Percentiles rank a stretch among this genome's conserved stretches.
phyloP scores from a whole-genome alignment of 2,113 vertebrate genomes.

The Cottus gobio region DNA sequence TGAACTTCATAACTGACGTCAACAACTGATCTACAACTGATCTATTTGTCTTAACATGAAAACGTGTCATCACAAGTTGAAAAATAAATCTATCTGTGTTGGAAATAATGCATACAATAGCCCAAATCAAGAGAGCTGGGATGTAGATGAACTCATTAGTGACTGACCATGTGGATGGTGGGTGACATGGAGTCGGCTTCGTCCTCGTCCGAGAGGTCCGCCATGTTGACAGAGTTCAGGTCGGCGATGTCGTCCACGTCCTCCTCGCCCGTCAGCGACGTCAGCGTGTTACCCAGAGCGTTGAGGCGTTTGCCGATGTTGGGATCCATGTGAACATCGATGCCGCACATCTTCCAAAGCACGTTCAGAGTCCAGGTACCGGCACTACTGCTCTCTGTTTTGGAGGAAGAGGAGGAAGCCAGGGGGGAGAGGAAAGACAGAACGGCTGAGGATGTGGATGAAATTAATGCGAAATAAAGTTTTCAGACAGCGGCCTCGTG shows the following conservation, averaged over 20 bases:
- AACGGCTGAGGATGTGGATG: neutral
- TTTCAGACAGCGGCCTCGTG: constrained; percentile 20
- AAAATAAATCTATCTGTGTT: neutral
- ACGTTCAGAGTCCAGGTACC: constrained; percentile 98
- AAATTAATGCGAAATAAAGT: constrained; percentile 35
- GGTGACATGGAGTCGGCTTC: constrained; percentile 93
- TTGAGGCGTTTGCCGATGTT: constrained; percentile 98
- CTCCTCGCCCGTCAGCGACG: constrained; percentile 96
- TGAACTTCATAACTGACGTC: neutral
- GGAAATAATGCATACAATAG: neutral
- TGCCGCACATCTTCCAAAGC: constrained; percentile 99
- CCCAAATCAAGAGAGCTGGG: neutral
- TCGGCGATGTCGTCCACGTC: constrained; percentile 95
- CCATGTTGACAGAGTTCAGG: constrained; percentile 92
- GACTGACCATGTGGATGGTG: constrained; percentile 89
- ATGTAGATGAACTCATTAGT: neutral
- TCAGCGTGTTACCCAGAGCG: constrained; percentile 95
- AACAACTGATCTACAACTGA: neutral
- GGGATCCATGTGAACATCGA: constrained; percentile 99
- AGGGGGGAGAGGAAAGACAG: neutral
- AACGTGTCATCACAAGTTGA: neutral
- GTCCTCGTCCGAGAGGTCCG: constrained; percentile 95
- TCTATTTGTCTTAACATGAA: neutral
- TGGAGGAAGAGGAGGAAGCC: neutral
- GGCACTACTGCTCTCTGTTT: constrained; percentile 94